These are phyloP conservation scores for Enteromius anoplus DNA, from an alignment of 2,797 vertebrate species.

Conservation along the genomic window DNA sequence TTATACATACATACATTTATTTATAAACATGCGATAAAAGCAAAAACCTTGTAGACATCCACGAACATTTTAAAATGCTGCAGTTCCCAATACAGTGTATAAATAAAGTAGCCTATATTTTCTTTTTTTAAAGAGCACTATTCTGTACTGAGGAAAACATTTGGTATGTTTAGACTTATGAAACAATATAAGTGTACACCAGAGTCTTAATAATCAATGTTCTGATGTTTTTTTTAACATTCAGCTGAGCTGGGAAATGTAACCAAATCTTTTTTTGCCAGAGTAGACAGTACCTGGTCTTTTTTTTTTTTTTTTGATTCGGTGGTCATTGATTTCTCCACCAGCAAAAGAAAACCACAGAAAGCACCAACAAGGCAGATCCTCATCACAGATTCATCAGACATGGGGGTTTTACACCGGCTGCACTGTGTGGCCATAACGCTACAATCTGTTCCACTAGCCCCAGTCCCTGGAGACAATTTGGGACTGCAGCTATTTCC, in stretches of 20 bases:
- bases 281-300: not conserved
- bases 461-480: slow-evolving; percentile 68
- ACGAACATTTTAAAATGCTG: not conserved
- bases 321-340: slow-evolving; percentile 42
- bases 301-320: not conserved
- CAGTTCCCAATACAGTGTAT: not conserved
- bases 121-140: no score
- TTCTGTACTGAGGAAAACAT: not conserved
- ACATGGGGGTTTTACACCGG: slow-evolving; percentile 44
- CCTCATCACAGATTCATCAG: slow-evolving; percentile 69
- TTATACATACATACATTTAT: not conserved
- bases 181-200: not conserved
- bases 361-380: slow-evolving; percentile 38
- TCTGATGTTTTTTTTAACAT: not conserved
- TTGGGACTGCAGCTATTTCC: slow-evolving; percentile 64
- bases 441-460: slow-evolving; percentile 72
- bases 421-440: slow-evolving; percentile 65
- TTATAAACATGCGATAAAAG: not conserved
- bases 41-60: not conserved
- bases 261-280: slow-evolving; percentile 9
- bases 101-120: not conserved
- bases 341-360: slow-evolving; percentile 29
- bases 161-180: no score
- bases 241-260: slow-evolving; percentile 5
- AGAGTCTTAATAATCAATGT: not conserved